Evolutionary conservation across 1,140 invertebrate species (phyloP).

Genomic region (Hetaerina americana): DNA sequence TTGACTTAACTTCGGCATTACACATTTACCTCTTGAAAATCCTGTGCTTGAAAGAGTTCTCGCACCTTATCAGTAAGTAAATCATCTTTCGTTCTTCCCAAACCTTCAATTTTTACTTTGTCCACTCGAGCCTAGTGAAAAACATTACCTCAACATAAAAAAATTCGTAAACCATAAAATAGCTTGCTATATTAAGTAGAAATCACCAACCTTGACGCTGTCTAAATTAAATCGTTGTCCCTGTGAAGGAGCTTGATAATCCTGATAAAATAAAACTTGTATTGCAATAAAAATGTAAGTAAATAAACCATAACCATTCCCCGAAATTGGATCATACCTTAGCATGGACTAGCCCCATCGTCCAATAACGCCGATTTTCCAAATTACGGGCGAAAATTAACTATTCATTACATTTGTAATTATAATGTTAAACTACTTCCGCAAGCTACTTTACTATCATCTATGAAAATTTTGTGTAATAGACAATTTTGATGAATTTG

Average conservation of each 20-base stretch:
- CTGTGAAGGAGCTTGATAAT: no score
- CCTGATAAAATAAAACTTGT: no score
- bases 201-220: not conserved
- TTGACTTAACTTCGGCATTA: no score
- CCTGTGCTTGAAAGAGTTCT: constrained; percentile 54
- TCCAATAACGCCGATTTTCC: no score
- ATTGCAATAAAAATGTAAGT: no score
- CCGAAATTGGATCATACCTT: no score
- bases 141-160: no score
- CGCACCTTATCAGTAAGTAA: constrained; percentile 55
- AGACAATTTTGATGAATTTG: not conserved
- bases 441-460: no score
- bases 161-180: no score
- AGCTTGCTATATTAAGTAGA: no score
- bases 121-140: constrained; percentile 53
- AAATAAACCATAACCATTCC: no score
- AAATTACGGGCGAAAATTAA: not conserved
- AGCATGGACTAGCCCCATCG: not conserved
- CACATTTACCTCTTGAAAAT: constrained; percentile 34
- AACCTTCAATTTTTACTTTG: constrained; percentile 62
- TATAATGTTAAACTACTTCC: not conserved
- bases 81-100: constrained; percentile 71
- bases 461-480: no score
- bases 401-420: not conserved
- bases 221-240: not conserved